Evolutionary conservation across 2,797 vertebrate species (phyloP).

Genomic region (Lithobates sylvaticus): DNA sequence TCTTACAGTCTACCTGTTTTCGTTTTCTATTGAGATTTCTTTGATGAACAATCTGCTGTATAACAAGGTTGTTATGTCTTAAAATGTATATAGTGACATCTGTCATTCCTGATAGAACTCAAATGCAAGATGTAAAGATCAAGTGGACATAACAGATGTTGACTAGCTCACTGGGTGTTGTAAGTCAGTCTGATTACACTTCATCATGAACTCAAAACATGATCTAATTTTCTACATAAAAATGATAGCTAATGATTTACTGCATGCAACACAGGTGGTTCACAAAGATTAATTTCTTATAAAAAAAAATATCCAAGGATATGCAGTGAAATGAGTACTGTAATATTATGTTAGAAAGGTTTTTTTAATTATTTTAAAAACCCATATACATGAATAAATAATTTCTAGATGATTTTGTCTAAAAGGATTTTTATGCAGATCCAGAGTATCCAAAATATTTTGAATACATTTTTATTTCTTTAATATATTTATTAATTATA

Average conservation of each 20-base stretch:
- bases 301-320: not conserved
- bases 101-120: slow-evolving; percentile 53
- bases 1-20: slow-evolving; percentile 15
- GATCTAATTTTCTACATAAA: slow-evolving; percentile 42
- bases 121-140: slow-evolving; percentile 16
- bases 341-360: not conserved
- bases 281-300: slow-evolving; percentile 5
- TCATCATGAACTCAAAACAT: slow-evolving; percentile 42
- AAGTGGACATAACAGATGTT: slow-evolving; percentile 55
- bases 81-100: slow-evolving; percentile 48
- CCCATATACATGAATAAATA: not conserved
- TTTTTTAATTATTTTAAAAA: too few relatives aligned
- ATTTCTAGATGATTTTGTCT: too few relatives aligned
- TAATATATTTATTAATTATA: too few relatives aligned
- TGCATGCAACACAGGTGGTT: not conserved
- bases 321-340: not conserved
- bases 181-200: slow-evolving; percentile 55
- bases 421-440: too few relatives aligned
- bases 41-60: slow-evolving; percentile 36
- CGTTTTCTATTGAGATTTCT: slow-evolving; percentile 26
- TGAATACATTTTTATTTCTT: too few relatives aligned
- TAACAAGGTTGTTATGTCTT: slow-evolving; percentile 31
- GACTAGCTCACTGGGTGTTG: slow-evolving; percentile 52
- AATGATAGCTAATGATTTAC: slow-evolving; percentile 40
- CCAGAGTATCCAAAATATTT: too few relatives aligned